phyloP scores from a whole-genome alignment of 2,113 vertebrate species.

The Parus major region DNA sequence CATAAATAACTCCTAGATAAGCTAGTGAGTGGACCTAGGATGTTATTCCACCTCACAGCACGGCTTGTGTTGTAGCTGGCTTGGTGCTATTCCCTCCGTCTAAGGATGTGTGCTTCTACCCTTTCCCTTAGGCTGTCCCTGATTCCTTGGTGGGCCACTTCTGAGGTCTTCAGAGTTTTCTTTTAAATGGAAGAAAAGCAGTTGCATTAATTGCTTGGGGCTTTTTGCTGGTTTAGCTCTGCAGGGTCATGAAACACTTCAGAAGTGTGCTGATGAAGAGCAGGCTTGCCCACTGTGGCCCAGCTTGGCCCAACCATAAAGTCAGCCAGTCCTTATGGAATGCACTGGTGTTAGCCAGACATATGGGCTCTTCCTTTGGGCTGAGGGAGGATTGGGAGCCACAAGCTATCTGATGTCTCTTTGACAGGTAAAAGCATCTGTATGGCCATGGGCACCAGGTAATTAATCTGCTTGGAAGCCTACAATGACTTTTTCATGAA shows the following conservation, averaged over 20 bases:
- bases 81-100: not conserved
- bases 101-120: not conserved
- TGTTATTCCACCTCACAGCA: not conserved
- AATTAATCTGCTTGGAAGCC: not conserved
- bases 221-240: not conserved
- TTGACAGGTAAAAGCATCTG: not conserved
- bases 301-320: not conserved
- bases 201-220: not conserved
- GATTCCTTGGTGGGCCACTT: not conserved
- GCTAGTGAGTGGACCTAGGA: not conserved
- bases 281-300: not conserved
- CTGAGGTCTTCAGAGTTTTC: not conserved
- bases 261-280: not conserved
- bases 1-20: not conserved
- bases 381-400: not conserved
- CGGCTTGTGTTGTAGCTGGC: not conserved
- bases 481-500: not conserved
- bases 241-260: not conserved
- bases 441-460: rapidly evolving
- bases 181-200: not conserved
- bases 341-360: not conserved
- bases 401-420: not conserved
- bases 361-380: not conserved
- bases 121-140: not conserved
- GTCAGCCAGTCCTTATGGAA: rapidly evolving